Percentiles rank a stretch among this genome's conserved stretches.
Evolutionary conservation across 2,888 invertebrate species (phyloP).

Genomic region (Metellina segmentata): DNA sequence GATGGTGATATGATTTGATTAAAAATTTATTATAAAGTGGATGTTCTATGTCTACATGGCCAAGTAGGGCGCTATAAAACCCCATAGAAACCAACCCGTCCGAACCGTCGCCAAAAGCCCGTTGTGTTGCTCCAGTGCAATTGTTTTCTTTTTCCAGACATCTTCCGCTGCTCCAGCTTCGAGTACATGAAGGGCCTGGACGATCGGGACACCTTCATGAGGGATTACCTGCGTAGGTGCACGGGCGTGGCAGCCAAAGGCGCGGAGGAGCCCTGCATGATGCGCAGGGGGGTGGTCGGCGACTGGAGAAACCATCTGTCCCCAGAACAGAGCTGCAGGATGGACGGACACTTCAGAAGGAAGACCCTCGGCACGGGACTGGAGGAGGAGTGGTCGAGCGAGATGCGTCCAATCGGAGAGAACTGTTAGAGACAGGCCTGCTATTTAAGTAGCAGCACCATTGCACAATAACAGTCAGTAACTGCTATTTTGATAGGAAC

Average conservation of each 20-base stretch:
- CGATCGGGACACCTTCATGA: neutral
- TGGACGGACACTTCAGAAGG: conserved; percentile 6
- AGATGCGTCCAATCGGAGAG: too few species aligned
- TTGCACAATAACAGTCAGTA: too few species aligned
- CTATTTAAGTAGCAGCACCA: too few species aligned
- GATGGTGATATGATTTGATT: too few species aligned
- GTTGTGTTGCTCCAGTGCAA: too few species aligned
- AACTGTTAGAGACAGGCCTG: too few species aligned
- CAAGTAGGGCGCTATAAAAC: too few species aligned
- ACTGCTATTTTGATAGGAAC: too few species aligned
- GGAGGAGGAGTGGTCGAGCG: neutral
- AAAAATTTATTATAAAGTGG: too few species aligned
- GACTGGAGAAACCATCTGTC: conserved; percentile 82
- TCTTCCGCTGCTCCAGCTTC: conserved; percentile 53
- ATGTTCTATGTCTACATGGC: too few species aligned
- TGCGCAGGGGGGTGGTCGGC: conserved; percentile 80
- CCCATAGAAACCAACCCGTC: too few species aligned
- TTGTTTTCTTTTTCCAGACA: conserved; percentile 9
- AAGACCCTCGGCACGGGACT: neutral
- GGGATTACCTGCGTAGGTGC: conserved; percentile 14
- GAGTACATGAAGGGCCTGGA: conserved; percentile 46
- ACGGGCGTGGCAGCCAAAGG: neutral
- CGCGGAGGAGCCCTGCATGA: conserved; percentile 20
- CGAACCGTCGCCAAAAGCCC: too few species aligned
- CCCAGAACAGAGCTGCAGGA: conserved; percentile 76